Evolutionary conservation across 2,113 vertebrate species (phyloP).

Genomic region (Turdus rufiventris): DNA sequence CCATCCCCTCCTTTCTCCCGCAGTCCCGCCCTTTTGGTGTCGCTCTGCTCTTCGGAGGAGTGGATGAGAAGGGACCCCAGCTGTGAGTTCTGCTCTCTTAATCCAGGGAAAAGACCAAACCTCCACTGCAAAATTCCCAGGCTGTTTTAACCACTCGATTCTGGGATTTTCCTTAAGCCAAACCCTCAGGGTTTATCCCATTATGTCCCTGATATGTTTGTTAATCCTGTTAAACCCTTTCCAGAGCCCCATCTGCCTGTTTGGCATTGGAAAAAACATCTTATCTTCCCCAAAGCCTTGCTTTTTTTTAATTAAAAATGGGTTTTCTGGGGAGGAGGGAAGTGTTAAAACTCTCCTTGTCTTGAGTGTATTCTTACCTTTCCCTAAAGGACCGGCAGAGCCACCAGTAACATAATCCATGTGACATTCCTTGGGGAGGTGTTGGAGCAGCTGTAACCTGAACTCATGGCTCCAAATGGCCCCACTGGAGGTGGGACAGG

Average conservation of each 20-base stretch:
- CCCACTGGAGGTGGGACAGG: not conserved
- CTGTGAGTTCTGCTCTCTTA: conserved; percentile 76
- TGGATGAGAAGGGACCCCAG: conserved; percentile 97
- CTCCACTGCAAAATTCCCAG: not conserved
- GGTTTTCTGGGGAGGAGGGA: not conserved
- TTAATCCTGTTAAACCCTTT: not conserved
- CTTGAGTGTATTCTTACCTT: not conserved
- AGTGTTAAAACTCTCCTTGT: accelerated
- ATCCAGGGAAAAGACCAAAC: not conserved
- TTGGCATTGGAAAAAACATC: not conserved
- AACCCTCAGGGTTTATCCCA: not conserved
- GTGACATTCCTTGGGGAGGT: conserved; percentile 42
- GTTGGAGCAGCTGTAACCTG: conserved; percentile 38
- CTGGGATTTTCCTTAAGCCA: not conserved
- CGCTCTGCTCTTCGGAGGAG: conserved; percentile 92
- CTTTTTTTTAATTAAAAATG: not conserved
- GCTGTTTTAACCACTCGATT: not conserved
- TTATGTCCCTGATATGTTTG: not conserved
- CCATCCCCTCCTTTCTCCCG: not conserved
- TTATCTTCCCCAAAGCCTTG: not conserved
- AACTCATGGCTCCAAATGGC: not conserved
- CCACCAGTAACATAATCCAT: conserved; percentile 37
- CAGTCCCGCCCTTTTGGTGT: conserved; percentile 97
- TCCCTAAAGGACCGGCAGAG: conserved; percentile 22
- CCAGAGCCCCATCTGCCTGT: not conserved